phyloP scores from a whole-genome alignment of 2,888 invertebrate genomes.

The Netelia inedita region DNA sequence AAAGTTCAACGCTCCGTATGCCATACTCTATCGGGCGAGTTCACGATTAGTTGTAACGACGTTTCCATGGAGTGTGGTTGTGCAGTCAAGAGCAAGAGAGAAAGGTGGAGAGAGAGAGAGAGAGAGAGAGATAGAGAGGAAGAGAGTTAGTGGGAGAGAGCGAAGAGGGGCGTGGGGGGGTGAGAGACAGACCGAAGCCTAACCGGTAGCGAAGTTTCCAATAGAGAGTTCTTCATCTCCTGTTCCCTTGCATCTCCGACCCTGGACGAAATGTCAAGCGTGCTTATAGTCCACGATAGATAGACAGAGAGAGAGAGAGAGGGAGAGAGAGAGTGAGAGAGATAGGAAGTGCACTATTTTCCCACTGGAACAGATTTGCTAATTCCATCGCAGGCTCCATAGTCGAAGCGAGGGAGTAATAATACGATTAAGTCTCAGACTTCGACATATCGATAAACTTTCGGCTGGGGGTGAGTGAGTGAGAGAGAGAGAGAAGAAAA shows the following conservation, averaged over 20 bases:
- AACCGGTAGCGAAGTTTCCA: conserved; percentile 54
- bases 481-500: too few species aligned
- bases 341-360: conserved; percentile 27
- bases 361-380: conserved; percentile 57
- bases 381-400: conserved; percentile 37
- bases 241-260: background rate
- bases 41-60: conserved; percentile 69
- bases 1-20: conserved; percentile 47
- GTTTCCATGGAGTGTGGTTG: conserved; percentile 47
- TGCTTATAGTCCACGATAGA: background rate
- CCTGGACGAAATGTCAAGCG: conserved; percentile 1
- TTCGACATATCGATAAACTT: conserved; percentile 55
- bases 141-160: conserved; percentile 6
- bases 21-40: conserved; percentile 41
- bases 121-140: conserved; percentile 9
- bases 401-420: conserved; percentile 29
- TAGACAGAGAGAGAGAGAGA: background rate
- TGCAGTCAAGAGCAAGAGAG: too few species aligned
- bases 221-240: conserved; percentile 36
- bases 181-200: conserved; percentile 22
- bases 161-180: background rate
- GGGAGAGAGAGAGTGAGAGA: conserved; percentile 27
- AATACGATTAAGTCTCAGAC: conserved; percentile 51
- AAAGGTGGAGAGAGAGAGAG: conserved; percentile 6
- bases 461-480: background rate